Evolutionary conservation across 2,113 vertebrate genomes (phyloP).

Genomic region (Rostratula benghalensis): DNA sequence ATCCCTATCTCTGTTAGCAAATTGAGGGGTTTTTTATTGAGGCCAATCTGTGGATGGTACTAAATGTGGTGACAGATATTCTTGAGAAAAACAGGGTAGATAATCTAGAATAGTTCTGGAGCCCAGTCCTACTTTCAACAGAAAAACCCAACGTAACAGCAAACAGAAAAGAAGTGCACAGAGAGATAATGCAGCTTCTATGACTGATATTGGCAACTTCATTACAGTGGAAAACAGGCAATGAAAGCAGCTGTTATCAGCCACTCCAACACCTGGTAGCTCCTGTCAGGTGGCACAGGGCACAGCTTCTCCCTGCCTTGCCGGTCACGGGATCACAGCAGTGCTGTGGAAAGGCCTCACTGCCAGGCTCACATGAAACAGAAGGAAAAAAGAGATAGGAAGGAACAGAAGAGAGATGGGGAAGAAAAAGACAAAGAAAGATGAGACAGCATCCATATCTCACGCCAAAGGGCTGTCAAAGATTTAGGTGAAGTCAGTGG

Average conservation of each 20-base stretch:
- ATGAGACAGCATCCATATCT: neutral
- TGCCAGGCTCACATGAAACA: neutral
- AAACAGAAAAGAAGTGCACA: neutral
- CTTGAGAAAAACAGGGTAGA: neutral
- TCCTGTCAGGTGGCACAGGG: neutral
- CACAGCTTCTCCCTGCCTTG: neutral
- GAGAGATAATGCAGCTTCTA: neutral
- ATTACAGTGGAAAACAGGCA: neutral
- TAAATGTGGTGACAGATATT: neutral
- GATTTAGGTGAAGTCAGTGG: neutral
- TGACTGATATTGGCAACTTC: neutral
- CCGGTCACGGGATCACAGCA: neutral
- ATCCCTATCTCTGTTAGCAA: neutral
- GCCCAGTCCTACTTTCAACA: neutral
- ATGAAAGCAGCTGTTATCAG: neutral
- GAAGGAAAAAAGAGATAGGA: neutral
- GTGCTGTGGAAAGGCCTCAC: neutral
- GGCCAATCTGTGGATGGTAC: neutral
- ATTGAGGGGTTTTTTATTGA: neutral
- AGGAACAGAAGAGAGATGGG: neutral
- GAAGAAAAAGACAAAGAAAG: neutral
- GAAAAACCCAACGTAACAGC: neutral
- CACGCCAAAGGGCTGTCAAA: neutral
- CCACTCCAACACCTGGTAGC: neutral
- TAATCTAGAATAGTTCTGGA: neutral